These are phyloP conservation scores for Eulemur rubriventer DNA, from an alignment of 2,797 vertebrate genomes.

Conservation along the genomic window DNA sequence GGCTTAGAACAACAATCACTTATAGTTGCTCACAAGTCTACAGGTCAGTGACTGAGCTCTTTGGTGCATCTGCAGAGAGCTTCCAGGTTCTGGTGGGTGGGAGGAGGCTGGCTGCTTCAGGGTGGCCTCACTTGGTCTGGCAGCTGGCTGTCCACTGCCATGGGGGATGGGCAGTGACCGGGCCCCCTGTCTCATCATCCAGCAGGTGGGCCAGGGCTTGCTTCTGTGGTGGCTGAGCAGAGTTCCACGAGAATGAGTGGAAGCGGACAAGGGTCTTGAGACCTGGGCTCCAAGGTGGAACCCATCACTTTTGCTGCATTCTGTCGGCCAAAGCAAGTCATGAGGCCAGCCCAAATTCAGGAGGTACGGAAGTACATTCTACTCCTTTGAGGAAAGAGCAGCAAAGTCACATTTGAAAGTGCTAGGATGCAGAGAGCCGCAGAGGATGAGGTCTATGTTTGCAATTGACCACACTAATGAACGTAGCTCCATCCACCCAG, in stretches of 20 bases:
- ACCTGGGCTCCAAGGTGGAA: not conserved
- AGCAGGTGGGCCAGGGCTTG: not conserved
- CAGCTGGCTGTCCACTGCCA: not conserved
- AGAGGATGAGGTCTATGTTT: not conserved
- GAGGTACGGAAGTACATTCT: not conserved
- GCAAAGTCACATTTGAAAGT: not conserved
- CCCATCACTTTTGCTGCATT: not conserved
- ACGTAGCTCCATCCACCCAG: not conserved
- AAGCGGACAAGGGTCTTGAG: not conserved
- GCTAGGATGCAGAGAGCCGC: not conserved
- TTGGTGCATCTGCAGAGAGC: not conserved
- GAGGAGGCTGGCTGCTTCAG: not conserved
- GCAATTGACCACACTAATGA: not conserved
- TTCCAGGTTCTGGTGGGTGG: not conserved
- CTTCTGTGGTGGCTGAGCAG: not conserved
- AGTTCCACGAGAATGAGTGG: not conserved
- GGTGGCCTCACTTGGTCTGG: not conserved
- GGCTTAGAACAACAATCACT: not conserved
- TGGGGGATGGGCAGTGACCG: no score
- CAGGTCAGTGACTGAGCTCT: not conserved
- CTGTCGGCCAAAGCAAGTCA: not conserved
- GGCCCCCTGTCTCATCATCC: not conserved
- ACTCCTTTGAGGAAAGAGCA: not conserved
- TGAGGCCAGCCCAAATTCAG: not conserved
- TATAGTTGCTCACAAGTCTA: not conserved